Percentiles rank a stretch among this genome's conserved stretches.
Conservation (phyloP, 2,797 vertebrate species). For the Limnodromus scolopaceus region DNA sequence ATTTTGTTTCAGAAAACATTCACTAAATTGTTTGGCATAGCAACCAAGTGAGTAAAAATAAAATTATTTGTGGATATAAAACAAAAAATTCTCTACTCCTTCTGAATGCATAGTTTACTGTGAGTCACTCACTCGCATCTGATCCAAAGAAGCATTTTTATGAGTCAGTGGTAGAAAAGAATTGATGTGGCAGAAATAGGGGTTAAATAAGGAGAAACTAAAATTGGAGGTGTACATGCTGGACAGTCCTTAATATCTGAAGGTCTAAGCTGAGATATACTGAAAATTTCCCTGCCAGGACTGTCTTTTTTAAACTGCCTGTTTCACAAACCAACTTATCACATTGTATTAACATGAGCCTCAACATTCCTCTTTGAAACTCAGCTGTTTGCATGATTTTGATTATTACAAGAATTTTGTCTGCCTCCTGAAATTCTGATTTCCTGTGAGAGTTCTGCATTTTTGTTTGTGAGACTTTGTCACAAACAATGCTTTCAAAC, state of each 20-base stretch:
- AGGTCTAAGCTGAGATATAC: background rate
- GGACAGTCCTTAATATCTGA: background rate
- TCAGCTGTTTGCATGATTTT: background rate
- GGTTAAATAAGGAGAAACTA: background rate
- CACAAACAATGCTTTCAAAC: background rate
- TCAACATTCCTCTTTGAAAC: background rate
- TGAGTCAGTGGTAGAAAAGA: background rate
- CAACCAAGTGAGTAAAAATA: constrained; percentile 41
- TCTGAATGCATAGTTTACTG: background rate
- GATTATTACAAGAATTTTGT: background rate
- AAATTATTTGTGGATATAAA: constrained; percentile 13
- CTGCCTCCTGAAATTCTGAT: background rate
- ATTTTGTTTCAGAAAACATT: constrained; percentile 51
- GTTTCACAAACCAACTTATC: background rate
- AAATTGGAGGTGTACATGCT: background rate
- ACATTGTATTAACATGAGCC: background rate
- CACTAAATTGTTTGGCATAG: constrained; percentile 55
- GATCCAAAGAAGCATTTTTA: background rate
- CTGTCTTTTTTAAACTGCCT: background rate
- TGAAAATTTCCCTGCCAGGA: background rate
- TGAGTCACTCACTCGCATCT: background rate
- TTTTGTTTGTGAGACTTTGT: background rate
- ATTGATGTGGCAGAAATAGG: background rate
- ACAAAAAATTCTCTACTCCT: background rate
- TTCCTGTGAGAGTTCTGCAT: background rate